Evolutionary conservation across 2,888 invertebrate genomes (phyloP).

Genomic region (Erpobdella octoculata): DNA sequence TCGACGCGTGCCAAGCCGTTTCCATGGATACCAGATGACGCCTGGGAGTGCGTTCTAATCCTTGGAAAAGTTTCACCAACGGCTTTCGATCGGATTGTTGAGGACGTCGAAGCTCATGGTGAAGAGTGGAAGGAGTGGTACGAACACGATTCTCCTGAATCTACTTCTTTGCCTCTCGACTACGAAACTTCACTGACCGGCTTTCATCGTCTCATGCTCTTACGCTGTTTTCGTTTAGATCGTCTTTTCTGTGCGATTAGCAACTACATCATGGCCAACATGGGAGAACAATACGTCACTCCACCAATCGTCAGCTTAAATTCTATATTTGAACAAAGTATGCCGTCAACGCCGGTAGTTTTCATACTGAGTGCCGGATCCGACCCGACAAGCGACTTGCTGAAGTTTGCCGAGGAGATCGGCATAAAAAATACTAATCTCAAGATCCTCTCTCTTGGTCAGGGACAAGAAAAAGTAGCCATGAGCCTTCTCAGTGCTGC

Average conservation of each 20-base stretch:
- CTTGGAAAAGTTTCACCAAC: conserved; percentile 64
- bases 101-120: conserved; percentile 58
- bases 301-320: conserved; percentile 78
- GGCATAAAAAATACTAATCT: conserved; percentile 52
- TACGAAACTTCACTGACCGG: conserved; percentile 61
- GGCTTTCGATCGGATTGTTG: conserved; percentile 62
- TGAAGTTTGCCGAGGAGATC: conserved; percentile 52
- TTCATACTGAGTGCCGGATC: conserved; percentile 54
- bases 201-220: conserved; percentile 68
- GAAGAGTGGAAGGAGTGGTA: conserved; percentile 68
- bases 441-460: conserved; percentile 54
- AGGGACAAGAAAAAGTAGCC: conserved; percentile 61
- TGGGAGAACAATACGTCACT: conserved; percentile 81
- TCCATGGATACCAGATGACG: conserved; percentile 65
- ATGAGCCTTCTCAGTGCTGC: conserved; percentile 51
- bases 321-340: conserved; percentile 75
- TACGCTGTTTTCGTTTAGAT: conserved; percentile 82
- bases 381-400: conserved; percentile 53
- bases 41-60: conserved; percentile 77
- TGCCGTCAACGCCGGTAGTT: conserved; percentile 59
- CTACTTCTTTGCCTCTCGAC: conserved; percentile 62
- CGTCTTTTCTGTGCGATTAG: conserved; percentile 77
- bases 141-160: conserved; percentile 76
- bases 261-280: conserved; percentile 58
- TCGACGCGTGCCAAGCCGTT: conserved; percentile 63